A percentile compares a stretch with the other conserved stretches of the same genome.
Conservation (phyloP, 2,888 invertebrate genomes). For the Coenonympha arcania region DNA sequence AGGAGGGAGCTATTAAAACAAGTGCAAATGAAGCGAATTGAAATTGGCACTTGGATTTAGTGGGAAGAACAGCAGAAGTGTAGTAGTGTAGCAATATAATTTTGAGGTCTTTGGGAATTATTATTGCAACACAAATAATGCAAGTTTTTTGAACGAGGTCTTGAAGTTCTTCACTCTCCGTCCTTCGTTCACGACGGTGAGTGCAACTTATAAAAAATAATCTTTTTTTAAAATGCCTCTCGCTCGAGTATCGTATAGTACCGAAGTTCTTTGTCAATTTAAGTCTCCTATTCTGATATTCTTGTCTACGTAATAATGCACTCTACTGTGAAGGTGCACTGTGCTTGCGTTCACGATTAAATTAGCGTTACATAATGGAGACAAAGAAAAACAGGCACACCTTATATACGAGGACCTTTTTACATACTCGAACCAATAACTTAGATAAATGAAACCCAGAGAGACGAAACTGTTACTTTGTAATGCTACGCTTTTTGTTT, state of each 20-base stretch:
- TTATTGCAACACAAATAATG: too few relatives aligned
- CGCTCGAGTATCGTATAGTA: slow-evolving; percentile 23
- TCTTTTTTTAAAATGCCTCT: slow-evolving; percentile 20
- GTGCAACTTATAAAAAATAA: slow-evolving; percentile 18
- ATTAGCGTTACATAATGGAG: slow-evolving; percentile 40
- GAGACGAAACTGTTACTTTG: slow-evolving; percentile 5
- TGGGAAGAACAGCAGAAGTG: slow-evolving; percentile 33
- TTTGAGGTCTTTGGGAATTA: too few relatives aligned
- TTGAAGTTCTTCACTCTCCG: not conserved
- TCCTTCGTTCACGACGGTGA: slow-evolving; percentile 24
- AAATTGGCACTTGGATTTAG: slow-evolving; percentile 61
- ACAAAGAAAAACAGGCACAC: slow-evolving; percentile 39
- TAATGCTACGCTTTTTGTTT: not conserved
- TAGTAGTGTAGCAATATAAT: too few relatives aligned
- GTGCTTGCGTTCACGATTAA: slow-evolving; percentile 37
- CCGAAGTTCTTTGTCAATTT: slow-evolving; percentile 46
- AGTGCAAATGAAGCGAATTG: slow-evolving; percentile 73
- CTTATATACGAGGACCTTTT: too few relatives aligned
- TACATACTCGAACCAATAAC: slow-evolving; percentile 17
- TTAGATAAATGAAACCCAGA: slow-evolving; percentile 1
- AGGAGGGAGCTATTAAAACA: slow-evolving; percentile 72
- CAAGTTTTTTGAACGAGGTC: not conserved
- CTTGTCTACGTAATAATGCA: slow-evolving; percentile 32
- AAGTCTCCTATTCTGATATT: slow-evolving; percentile 29
- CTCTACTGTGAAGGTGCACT: slow-evolving; percentile 28